These are phyloP conservation scores for Drosophila paranaensis DNA, from an alignment of 2,888 invertebrate species.

Conservation along the genomic window DNA sequence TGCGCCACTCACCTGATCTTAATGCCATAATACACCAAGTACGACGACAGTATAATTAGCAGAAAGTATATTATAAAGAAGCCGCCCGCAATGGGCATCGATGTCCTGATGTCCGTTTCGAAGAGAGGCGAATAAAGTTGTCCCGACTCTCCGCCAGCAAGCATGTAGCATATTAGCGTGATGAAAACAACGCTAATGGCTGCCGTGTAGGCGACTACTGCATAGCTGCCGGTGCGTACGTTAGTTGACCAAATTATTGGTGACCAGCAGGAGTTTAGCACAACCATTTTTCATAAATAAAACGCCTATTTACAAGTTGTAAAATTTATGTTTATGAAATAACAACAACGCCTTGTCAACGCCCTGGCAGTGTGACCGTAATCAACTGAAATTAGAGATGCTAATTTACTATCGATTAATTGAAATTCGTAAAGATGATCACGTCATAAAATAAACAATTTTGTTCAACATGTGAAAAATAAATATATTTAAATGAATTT, in stretches of 20 bases:
- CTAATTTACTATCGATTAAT: conserved; percentile 5
- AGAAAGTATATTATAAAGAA: conserved; percentile 82
- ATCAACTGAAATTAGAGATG: conserved; percentile 15
- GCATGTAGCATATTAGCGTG: conserved; percentile 90
- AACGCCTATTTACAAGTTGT: conserved; percentile 12
- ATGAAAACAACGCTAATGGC: conserved; percentile 91
- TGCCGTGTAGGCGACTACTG: conserved; percentile 92
- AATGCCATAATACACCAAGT: conserved; percentile 81
- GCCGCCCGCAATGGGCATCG: conserved; percentile 90
- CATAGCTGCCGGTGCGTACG: conserved; percentile 90
- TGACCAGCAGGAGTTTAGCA: conserved; percentile 93
- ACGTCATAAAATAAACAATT: neutral
- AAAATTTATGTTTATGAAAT: conserved; percentile 17
- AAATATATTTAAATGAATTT: neutral
- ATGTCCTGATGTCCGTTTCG: conserved; percentile 91
- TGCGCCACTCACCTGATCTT: conserved; percentile 75
- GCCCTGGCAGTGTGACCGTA: conserved; percentile 48
- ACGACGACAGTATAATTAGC: conserved; percentile 86
- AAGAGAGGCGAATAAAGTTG: conserved; percentile 95
- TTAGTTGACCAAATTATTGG: conserved; percentile 94
- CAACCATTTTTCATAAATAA: conserved; percentile 86
- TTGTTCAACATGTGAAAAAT: neutral
- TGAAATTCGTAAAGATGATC: too few relatives aligned
- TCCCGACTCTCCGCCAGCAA: conserved; percentile 94
- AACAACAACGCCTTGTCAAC: conserved; percentile 46